Percentiles rank a stretch among this genome's conserved stretches.
Evolutionary conservation across 2,888 invertebrate genomes (phyloP).

Genomic region (Tethea ocularis): DNA sequence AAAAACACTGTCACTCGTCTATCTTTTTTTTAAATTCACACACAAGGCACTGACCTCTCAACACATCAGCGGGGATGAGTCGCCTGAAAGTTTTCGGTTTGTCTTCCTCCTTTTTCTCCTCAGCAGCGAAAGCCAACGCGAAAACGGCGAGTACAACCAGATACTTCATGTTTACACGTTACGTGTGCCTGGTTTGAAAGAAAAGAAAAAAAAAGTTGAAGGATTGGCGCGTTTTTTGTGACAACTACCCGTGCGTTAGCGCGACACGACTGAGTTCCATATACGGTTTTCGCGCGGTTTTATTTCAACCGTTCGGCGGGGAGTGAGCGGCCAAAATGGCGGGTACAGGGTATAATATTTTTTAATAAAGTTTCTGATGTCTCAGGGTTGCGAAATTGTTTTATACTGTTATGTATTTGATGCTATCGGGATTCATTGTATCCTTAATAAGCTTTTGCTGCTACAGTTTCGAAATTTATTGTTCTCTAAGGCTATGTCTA

Average conservation of each 20-base stretch:
- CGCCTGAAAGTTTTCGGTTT: slow-evolving; percentile 90
- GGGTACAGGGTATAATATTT: slow-evolving; percentile 30
- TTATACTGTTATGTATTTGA: slow-evolving; percentile 32
- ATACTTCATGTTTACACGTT: slow-evolving; percentile 78
- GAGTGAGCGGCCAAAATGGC: slow-evolving; percentile 65
- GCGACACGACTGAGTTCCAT: slow-evolving; percentile 71
- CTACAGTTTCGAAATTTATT: neutral
- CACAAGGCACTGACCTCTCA: slow-evolving; percentile 88
- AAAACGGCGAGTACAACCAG: slow-evolving; percentile 79
- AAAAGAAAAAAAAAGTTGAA: slow-evolving; percentile 47
- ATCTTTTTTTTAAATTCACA: slow-evolving; percentile 11
- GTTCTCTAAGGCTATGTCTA: neutral
- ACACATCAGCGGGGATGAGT: slow-evolving; percentile 94
- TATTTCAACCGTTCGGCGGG: slow-evolving; percentile 61
- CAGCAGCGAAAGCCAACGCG: slow-evolving; percentile 82
- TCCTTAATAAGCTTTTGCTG: slow-evolving; percentile 1
- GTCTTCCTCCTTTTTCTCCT: slow-evolving; percentile 82
- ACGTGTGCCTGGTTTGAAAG: slow-evolving; percentile 47
- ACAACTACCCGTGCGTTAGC: slow-evolving; percentile 55
- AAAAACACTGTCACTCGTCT: neutral
- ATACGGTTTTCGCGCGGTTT: slow-evolving; percentile 62
- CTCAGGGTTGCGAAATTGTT: slow-evolving; percentile 63
- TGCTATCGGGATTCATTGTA: slow-evolving; percentile 6
- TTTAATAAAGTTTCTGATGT: slow-evolving; percentile 36
- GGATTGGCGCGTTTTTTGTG: slow-evolving; percentile 55